These are phyloP conservation scores for Cryptomyrus ogoouensis DNA, from an alignment of 2,113 vertebrate genomes.

Conservation along the genomic window DNA sequence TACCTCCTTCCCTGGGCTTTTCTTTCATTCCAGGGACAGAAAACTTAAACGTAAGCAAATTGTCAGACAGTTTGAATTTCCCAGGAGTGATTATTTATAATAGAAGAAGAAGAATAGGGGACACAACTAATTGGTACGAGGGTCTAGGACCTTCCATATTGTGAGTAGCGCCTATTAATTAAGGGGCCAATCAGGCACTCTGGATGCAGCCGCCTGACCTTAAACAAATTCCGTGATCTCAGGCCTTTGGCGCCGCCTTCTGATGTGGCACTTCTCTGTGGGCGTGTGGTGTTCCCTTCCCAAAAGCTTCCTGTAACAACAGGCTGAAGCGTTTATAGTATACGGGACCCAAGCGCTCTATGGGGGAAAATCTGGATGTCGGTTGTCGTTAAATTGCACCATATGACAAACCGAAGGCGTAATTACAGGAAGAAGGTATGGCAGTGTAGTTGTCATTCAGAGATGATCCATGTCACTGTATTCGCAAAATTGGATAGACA, in stretches of 20 bases:
- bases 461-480: neutral
- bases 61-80: neutral
- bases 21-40: neutral
- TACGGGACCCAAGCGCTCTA: neutral
- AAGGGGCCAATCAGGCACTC: neutral
- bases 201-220: neutral
- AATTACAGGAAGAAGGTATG: neutral
- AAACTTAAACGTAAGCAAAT: constrained; percentile 16
- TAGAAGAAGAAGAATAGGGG: neutral
- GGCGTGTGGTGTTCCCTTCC: neutral
- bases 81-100: constrained; percentile 8
- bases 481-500: constrained; percentile 6
- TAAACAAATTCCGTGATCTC: neutral
- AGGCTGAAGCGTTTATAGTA: neutral
- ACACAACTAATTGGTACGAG: neutral
- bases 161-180: neutral
- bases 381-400: neutral
- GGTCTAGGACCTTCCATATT: neutral
- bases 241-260: neutral
- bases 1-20: neutral
- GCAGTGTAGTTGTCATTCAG: neutral
- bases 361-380: neutral
- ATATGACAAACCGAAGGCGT: neutral
- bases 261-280: neutral
- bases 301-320: neutral